Evolutionary conservation across 1,140 invertebrate species (phyloP).

Genomic region (Heliconius congener): DNA sequence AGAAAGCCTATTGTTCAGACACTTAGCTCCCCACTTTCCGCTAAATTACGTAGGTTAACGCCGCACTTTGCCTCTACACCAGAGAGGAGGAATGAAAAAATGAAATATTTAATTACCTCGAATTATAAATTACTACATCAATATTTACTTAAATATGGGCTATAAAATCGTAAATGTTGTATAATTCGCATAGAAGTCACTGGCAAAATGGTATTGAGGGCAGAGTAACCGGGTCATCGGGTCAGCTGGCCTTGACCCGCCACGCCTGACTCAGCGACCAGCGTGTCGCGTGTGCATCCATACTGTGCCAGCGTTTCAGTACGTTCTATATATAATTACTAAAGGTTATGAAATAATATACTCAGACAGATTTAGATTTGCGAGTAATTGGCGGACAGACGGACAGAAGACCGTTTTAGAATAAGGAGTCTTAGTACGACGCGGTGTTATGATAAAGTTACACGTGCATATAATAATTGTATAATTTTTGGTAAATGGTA

Average conservation of each 20-base stretch:
- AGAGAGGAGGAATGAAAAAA: too few species aligned
- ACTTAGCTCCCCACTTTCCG: too few species aligned
- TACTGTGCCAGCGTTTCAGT: conserved; percentile 39
- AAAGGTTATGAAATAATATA: conserved; percentile 35
- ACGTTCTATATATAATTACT: conserved; percentile 39
- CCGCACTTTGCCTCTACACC: too few species aligned
- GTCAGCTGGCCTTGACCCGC: conserved; percentile 59
- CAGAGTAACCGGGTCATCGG: conserved; percentile 49
- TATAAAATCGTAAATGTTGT: not conserved
- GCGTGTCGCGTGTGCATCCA: conserved; percentile 44
- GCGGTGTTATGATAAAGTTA: not conserved
- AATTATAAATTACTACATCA: not conserved
- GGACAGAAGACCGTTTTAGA: not conserved
- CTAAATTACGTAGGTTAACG: too few species aligned
- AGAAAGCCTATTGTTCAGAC: too few species aligned
- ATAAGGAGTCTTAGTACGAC: not conserved
- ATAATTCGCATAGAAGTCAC: conserved; percentile 33
- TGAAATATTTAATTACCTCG: too few species aligned
- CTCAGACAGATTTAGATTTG: not conserved
- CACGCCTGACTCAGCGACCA: conserved; percentile 46
- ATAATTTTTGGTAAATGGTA: not conserved
- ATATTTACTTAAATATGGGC: not conserved
- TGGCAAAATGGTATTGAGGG: conserved; percentile 43
- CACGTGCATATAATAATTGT: not conserved
- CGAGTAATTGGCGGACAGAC: not conserved